Percentiles rank a stretch among this genome's conserved stretches.
Conservation (phyloP, 2,113 vertebrate genomes). For the Stercorarius parasiticus region DNA sequence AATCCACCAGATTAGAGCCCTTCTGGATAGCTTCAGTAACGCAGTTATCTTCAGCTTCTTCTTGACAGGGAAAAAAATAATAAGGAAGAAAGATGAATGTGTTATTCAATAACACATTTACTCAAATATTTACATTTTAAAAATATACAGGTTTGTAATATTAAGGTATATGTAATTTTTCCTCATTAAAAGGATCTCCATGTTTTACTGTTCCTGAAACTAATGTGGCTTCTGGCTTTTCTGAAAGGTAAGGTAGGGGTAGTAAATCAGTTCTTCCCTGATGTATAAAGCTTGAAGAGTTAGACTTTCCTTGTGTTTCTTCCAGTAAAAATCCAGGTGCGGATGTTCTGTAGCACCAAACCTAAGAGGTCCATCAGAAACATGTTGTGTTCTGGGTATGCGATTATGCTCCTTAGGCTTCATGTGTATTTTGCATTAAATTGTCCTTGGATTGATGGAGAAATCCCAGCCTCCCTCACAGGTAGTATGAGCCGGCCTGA, state of each 20-base stretch:
- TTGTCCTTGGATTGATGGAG: not conserved
- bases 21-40: conserved; percentile 66
- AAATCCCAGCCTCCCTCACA: not conserved
- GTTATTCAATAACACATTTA: not conserved
- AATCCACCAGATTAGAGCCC: conserved; percentile 55
- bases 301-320: not conserved
- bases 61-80: not conserved
- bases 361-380: not conserved
- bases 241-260: not conserved
- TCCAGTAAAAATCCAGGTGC: not conserved
- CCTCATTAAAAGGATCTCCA: not conserved
- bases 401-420: not conserved
- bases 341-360: not conserved
- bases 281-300: not conserved
- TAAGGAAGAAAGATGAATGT: not conserved
- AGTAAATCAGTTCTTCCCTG: not conserved
- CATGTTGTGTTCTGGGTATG: accelerated
- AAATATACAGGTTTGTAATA: not conserved
- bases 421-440: not conserved
- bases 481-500: not conserved
- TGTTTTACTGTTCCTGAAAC: not conserved
- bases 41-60: conserved; percentile 47
- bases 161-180: not conserved
- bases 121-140: not conserved
- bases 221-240: not conserved